Base-by-base conservation (phyloP, 1,140 invertebrate genomes). In the Tetramorium simillimum region DNA sequence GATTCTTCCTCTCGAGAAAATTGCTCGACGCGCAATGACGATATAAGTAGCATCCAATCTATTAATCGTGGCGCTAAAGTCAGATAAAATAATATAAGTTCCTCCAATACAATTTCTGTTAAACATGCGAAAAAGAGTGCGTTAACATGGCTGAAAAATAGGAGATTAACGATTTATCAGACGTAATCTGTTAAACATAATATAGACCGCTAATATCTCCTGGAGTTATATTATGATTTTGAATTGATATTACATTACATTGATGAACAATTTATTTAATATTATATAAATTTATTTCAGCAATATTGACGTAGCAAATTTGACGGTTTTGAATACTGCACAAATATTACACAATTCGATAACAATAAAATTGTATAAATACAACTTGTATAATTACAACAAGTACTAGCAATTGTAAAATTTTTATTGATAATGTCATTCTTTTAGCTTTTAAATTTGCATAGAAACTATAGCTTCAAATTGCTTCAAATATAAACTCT, bases 31-130 rank as follows among this genome's bases (percentile, higher is more conserved):
- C 80, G 24, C 65, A 18, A 81, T 53, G 80, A 86, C 33, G 46
- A 86, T 88, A 49, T 85, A 88, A 86, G 80, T 82, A 60, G 37
- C 53, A 58, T 37, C 73, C 43, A 51, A 86, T 82, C 76, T 62
- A 77, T 72, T 82, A 89, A 86, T 56, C 69, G 12, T 18, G 75
- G 6, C 1, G 14, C 21, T 70, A 46, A 43, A 18, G 14, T 18
- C 43, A 65, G 51, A 40, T 43, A 73, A 49, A 28, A 33, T 16
- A 51, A 43, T 51, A n/a, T 16, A 40, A 87, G 43, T 81, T 43
- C 14, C 16, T 53, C 21, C 1, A 3, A 82, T 14, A 43, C 24
- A 46, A 58, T 70, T 69, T 33, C n/a, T 0, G 28, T 81, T 81
- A 49, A 81, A 78, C 21, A 70, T 67, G n/a, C n/a, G 16, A 58